Conservation (phyloP, 2,888 invertebrate genomes). For the Eumacrocentrus americanus region DNA sequence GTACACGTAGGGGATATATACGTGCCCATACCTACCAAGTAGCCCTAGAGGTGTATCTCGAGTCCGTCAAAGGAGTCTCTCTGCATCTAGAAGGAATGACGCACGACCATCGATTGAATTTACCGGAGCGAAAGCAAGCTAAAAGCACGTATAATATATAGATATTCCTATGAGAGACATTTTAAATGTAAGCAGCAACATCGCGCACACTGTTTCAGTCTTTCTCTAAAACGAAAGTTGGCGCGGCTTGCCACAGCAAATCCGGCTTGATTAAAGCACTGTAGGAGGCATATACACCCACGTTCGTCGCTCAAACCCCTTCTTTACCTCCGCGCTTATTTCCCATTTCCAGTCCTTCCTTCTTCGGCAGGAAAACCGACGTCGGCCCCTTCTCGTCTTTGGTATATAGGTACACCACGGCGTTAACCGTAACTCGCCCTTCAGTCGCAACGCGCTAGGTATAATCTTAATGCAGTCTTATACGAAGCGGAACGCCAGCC, state of each 20-base stretch:
- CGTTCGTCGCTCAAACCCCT: slow-evolving; percentile 46
- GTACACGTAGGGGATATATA: slow-evolving; percentile 17
- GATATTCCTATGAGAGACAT: slow-evolving; percentile 10
- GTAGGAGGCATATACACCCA: slow-evolving; percentile 56
- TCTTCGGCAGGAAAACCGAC: slow-evolving; percentile 29
- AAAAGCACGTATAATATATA: neutral
- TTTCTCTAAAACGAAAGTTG: slow-evolving; percentile 61
- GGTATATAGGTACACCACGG: slow-evolving; percentile 24
- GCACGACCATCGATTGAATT: slow-evolving; percentile 18
- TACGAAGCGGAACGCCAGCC: slow-evolving; percentile 59
- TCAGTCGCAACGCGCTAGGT: slow-evolving; percentile 51
- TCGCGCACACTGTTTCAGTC: slow-evolving; percentile 15
- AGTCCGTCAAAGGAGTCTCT: slow-evolving; percentile 27
- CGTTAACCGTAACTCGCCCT: slow-evolving; percentile 39
- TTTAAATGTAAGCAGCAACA: slow-evolving; percentile 24
- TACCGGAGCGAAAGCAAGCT: slow-evolving; percentile 23
- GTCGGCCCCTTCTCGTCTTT: slow-evolving; percentile 28
- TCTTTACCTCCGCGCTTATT: slow-evolving; percentile 41
- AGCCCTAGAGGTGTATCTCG: slow-evolving; percentile 24
- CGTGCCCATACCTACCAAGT: slow-evolving; percentile 30
- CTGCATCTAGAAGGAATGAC: neutral
- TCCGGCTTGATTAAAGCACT: slow-evolving; percentile 63
- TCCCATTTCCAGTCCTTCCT: slow-evolving; percentile 34
- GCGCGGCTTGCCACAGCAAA: slow-evolving; percentile 61
- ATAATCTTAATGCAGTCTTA: slow-evolving; percentile 63